Evolutionary conservation across 2,888 invertebrate species (phyloP).

Genomic region (Sabellastarte sp.): DNA sequence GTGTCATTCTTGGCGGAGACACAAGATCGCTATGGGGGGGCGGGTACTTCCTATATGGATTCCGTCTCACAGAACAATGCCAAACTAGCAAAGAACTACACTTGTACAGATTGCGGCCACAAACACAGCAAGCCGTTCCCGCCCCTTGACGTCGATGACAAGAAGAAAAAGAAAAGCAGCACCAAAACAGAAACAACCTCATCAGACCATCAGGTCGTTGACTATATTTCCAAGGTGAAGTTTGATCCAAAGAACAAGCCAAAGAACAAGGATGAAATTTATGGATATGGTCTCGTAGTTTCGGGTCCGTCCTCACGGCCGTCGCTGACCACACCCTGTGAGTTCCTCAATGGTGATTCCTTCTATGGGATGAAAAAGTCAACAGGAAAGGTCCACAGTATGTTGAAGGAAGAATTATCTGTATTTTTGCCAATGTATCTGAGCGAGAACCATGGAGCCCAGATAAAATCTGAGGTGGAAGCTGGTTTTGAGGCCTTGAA

Average conservation of each 20-base stretch:
- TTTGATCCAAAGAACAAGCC: conserved; percentile 34
- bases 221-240: conserved; percentile 42
- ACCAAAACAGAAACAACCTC: conserved; percentile 16
- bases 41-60: neutral
- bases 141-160: conserved; percentile 16
- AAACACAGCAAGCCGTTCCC: conserved; percentile 41
- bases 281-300: conserved; percentile 42
- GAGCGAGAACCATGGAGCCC: conserved; percentile 36
- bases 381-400: conserved; percentile 40
- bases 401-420: conserved; percentile 43
- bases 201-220: conserved; percentile 25
- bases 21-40: conserved; percentile 28
- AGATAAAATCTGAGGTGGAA: conserved; percentile 39
- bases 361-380: conserved; percentile 42
- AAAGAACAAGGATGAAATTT: conserved; percentile 35
- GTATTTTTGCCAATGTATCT: conserved; percentile 45
- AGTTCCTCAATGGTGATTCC: conserved; percentile 39
- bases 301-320: conserved; percentile 42
- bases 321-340: conserved; percentile 44
- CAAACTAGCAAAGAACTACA: conserved; percentile 37
- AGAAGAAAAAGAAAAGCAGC: conserved; percentile 5
- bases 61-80: conserved; percentile 26
- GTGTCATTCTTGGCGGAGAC: conserved; percentile 45
- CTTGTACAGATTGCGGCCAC: conserved; percentile 45
- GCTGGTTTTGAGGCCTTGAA: conserved; percentile 34